A percentile compares a stretch with the other conserved stretches of the same genome.
Conservation (phyloP, 2,888 invertebrate species). For the Germaria angustata region DNA sequence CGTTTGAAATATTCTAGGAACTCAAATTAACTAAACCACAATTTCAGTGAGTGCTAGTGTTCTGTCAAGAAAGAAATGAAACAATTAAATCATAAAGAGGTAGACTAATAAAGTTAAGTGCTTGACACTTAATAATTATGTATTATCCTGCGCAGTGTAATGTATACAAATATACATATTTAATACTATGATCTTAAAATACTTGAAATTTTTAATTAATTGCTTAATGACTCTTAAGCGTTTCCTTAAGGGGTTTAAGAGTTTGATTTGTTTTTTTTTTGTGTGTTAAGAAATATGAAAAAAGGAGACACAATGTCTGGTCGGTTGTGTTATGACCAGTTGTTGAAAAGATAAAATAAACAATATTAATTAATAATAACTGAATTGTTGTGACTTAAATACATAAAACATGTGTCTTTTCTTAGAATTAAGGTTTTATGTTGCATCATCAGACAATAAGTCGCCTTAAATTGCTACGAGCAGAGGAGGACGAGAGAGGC, state of each 20-base stretch:
- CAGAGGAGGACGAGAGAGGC: neutral
- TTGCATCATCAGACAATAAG: slow-evolving; percentile 60
- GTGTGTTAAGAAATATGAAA: slow-evolving; percentile 31
- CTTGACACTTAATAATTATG: slow-evolving; percentile 51
- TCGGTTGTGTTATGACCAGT: slow-evolving; percentile 1
- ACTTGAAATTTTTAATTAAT: slow-evolving; percentile 54
- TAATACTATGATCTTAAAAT: slow-evolving; percentile 33
- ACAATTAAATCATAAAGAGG: slow-evolving; percentile 47
- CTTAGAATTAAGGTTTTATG: slow-evolving; percentile 70
- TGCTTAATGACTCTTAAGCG: slow-evolving; percentile 10
- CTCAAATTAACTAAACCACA: slow-evolving; percentile 37
- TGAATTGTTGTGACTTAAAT: slow-evolving; percentile 72
- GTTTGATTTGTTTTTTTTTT: neutral
- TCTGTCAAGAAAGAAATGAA: neutral
- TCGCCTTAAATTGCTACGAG: slow-evolving; percentile 53
- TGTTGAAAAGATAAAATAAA: slow-evolving; percentile 22
- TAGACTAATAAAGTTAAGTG: slow-evolving; percentile 55
- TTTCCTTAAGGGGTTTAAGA: slow-evolving; percentile 13
- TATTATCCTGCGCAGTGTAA: slow-evolving; percentile 14
- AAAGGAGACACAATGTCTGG: slow-evolving; percentile 57
- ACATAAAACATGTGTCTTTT: slow-evolving; percentile 62
- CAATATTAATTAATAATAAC: slow-evolving; percentile 72
- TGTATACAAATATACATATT: neutral
- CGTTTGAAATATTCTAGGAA: slow-evolving; percentile 41
- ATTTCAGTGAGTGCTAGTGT: slow-evolving; percentile 12